Base-by-base conservation (phyloP, 2,888 invertebrate species). In the Sabellastarte sp. region DNA sequence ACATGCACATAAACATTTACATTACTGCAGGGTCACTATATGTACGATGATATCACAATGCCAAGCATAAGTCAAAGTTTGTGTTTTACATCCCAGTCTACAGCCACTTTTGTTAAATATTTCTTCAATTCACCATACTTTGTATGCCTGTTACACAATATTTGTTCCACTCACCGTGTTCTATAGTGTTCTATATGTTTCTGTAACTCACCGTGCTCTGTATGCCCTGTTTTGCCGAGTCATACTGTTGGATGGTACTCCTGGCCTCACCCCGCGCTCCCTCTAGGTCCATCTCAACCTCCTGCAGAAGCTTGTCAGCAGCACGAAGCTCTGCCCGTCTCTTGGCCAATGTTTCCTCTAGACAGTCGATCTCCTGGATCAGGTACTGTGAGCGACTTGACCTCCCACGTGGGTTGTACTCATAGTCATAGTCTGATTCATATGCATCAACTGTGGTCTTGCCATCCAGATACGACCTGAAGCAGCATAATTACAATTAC, bases 271-370 rank as follows among this genome's bases (percentile, higher is more conserved):
- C 74, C 28, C 75, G 73, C 24, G 79, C 77, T 56, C 76, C 75
- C 59, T 71, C 72, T 15, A 82, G 68, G 61, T 80, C 77, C 24
- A 61, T 69, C 61, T 77, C 76, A 66, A 76, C 77, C 41, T 79
- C 78, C 52, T 74, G 73, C 31, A 82, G 71, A 20, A 76, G 68
- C 31, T 70, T 63, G 63, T 82, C 81, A 3, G 80, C 77, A 58
- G 79, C 79, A 4, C 76, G 63, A 2, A 82, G 69, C 70, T 82
- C 80, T 2, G 74, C 72, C 57, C 76, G 69, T 24, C 82, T 67
- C 63, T 78, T 78, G n/a, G 77, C 76, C 24, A 82, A 66, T 0
- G 80, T 81, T 51, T 76, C 74, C 63, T 82, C 80, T 55, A 80
- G 68, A 58, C 80, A 78, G 2, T 70, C 67, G 0, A 82, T 71